phyloP scores from a whole-genome alignment of 2,113 vertebrate species.

The Rhinolophus sinicus region DNA sequence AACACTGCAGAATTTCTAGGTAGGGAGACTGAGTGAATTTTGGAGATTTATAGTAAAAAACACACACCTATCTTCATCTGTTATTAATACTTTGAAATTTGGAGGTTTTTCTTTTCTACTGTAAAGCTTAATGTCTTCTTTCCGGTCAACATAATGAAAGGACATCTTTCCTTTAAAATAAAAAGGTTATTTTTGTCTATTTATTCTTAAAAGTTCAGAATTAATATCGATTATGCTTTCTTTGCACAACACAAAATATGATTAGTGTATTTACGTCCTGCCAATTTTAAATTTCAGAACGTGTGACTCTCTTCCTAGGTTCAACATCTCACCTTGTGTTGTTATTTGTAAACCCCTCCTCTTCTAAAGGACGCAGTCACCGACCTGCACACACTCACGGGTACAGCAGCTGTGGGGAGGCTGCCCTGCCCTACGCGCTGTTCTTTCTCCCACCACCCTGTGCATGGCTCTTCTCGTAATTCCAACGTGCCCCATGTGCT shows the following conservation, averaged over 20 bases:
- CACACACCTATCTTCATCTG: background rate
- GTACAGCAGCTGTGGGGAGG: rapidly evolving
- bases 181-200: background rate
- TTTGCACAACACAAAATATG: background rate
- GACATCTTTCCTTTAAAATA: background rate
- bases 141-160: background rate
- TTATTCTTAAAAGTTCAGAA: background rate
- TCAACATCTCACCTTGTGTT: rapidly evolving
- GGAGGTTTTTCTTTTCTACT: background rate
- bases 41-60: background rate
- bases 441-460: background rate
- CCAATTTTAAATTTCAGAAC: background rate
- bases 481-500: rapidly evolving
- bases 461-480: background rate
- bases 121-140: background rate
- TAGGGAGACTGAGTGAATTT: too few species aligned
- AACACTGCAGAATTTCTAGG: background rate
- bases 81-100: background rate
- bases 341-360: too few species aligned
- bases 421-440: rapidly evolving
- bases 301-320: rapidly evolving
- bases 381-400: rapidly evolving
- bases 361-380: background rate
- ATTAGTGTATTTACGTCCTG: background rate
- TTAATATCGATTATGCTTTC: background rate